Evolutionary conservation across 2,888 invertebrate genomes (phyloP), one percentile per base, ranked within the genome.

Genomic region (Tenthredo distinguenda): DNA sequence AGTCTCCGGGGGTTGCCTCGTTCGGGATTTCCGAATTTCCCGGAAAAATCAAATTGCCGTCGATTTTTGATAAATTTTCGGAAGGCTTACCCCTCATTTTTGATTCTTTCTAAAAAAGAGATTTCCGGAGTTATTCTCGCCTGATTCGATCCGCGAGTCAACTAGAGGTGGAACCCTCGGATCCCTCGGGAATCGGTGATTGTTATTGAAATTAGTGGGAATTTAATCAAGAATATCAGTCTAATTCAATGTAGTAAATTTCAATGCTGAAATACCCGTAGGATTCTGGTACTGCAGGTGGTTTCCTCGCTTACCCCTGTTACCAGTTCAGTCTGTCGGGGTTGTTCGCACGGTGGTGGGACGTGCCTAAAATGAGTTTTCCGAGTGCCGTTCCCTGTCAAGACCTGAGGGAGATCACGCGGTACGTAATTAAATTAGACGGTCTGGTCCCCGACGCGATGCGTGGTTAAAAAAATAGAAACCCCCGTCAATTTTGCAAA

Each of bases 281-380:
- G 34, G n/a, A 37, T 71, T 37, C 37, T 37, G 6, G 37, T 34
- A 26, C 34, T 68, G 34, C 71, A 37, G 37, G 71, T 37, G 71
- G 18, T 71, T 71, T 71, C 10, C 71, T 37, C 37, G 71, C 37
- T 71, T 37, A 37, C 71, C 37, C 12, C 37, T 1, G 31, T 37
- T 71, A 71, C 15, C 71, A 37, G 71, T 18, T 71, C 7, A 18
- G 71, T 71, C 18, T 31, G 71, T 71, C 18, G 12, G 6, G 37
- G 71, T 37, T 71, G 37, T 37, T n/a, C 34, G 43, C 21, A 34
- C 40, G 26, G 2, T 21, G n/a, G n/a, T 21, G n/a, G n/a, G 40
- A 76, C 43, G 76, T 47, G 47, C 40, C n/a, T 76, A 12, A 76
- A 76, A 76, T 47, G 43, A 76, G 47, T 76, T 76, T 76, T 21